These are phyloP conservation scores for Falco biarmicus DNA, from an alignment of 2,797 vertebrate genomes.

Conservation along the genomic window DNA sequence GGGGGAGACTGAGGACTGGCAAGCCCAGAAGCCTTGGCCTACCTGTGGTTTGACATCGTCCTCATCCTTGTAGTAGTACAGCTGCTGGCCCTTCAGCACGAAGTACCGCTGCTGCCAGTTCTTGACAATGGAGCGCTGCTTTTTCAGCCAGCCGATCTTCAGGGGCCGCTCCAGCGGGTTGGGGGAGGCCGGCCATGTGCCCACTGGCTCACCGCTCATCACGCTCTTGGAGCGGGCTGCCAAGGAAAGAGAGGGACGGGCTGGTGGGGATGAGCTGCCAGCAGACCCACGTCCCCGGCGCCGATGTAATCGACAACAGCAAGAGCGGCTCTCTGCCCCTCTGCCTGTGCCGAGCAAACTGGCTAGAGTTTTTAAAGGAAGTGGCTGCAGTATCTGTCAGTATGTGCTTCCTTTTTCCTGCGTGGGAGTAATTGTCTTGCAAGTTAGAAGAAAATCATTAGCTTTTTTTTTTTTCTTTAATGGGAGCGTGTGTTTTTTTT, in stretches of 20 bases:
- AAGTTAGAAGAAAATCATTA: slow-evolving; percentile 46
- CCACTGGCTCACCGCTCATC: slow-evolving; percentile 82
- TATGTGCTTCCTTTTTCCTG: slow-evolving; percentile 81
- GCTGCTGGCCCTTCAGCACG: slow-evolving; percentile 86
- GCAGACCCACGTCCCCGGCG: neutral
- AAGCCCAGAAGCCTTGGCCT: neutral
- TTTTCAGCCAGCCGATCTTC: slow-evolving; percentile 94
- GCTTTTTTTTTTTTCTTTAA: neutral
- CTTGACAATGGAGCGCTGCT: slow-evolving; percentile 92
- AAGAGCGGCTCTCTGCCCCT: neutral
- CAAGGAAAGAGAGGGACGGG: slow-evolving; percentile 6
- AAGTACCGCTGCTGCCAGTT: slow-evolving; percentile 96
- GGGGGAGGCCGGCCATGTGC: slow-evolving; percentile 45
- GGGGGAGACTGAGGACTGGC: accelerated
- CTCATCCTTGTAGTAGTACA: slow-evolving; percentile 94
- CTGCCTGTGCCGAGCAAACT: neutral
- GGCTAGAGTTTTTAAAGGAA: slow-evolving; percentile 76
- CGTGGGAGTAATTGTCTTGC: slow-evolving; percentile 74
- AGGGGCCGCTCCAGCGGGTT: slow-evolving; percentile 85
- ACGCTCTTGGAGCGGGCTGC: slow-evolving; percentile 90
- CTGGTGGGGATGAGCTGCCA: neutral
- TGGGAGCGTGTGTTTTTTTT: neutral
- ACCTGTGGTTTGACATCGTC: slow-evolving; percentile 90
- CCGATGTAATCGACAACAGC: accelerated
- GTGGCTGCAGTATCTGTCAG: slow-evolving; percentile 77